Base-by-base conservation (phyloP, 2,888 invertebrate genomes). In the Scaptomyza parva region DNA sequence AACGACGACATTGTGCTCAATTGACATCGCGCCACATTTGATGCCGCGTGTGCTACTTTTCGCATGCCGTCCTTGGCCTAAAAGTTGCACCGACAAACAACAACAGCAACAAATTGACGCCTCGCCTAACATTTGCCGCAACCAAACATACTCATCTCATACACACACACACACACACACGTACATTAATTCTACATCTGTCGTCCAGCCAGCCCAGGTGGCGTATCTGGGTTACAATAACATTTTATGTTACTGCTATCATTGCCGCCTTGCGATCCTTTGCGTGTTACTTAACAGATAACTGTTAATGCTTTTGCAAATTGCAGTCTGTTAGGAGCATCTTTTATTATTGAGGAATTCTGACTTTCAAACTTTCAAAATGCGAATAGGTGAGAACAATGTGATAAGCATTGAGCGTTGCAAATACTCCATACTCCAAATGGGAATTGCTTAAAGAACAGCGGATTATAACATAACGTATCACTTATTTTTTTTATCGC, bases 1-100 rank as follows among this genome's bases (percentile, higher is more conserved):
- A 39, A 58, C 37, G 35, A 63, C 48, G 55, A 55, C 63, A 59
- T 59, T 72, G 63, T 60, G 63, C 63, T 69, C 75, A 74, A 72
- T 72, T 73, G 60, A 60, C 76, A 64, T 39, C 54, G 63, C 58
- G 58, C 63, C 47, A 52, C 58, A 74, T 63, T 69, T 55, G 62
- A 40, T 74, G 59, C 59, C 50, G 67, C 65, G 62, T 83, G 77
- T 74, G 66, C 83, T 54, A 79, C 73, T 67, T 86, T 81, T 76
- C 62, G 61, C 62, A 70, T 64, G 60, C 47, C 70, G 81, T 79
- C 81, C 81, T 83, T 81, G 81, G 86, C 80, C 85, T 61, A 84
- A 71, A 80, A 80, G 61, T 33, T 63, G 53, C 60, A 71, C 60
- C 60, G 72, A 53, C 72, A 61, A 64, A 65, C 35, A 60, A 54